Base-by-base conservation (phyloP, 2,113 vertebrate species). In the Copsychus sechellarum region DNA sequence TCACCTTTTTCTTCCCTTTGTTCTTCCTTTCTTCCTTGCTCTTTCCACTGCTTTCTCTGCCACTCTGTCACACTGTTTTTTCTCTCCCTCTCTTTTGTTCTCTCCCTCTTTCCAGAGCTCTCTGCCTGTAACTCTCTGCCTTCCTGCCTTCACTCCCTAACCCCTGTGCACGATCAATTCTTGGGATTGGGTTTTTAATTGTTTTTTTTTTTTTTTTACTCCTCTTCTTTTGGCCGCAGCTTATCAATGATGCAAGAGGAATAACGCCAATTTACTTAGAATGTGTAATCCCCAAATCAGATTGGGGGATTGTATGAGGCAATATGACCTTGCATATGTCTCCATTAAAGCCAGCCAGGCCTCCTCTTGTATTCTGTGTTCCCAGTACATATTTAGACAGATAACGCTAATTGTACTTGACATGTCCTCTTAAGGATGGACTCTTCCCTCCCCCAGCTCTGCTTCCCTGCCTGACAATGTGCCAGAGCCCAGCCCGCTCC, bases 271-370 rank as follows among this genome's bases (percentile, higher is more conserved):
- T 99, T 99, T 98, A 98, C 98, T 98, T 98, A 98, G 97, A 98
- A 98, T 97, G 97, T 97, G 98, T 98, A 98, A 98, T 98, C 98
- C 98, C 98, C 98, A 98, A 98, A 98, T 99, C 98, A 98, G 98
- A 99, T 98, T 98, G 98, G 97, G 97, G 98, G 98, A 98, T 98
- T 98, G 98, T 94, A 96, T 98, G 97, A 98, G 98, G 96, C 96
- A 97, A 97, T 98, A 98, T 98, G 98, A 99, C 98, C 98, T 99
- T 99, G 98, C 97, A 92, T 96, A 92, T 95, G 97, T 98, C 95
- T 97, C 96, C 97, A 94, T 97, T 98, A 98, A 98, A 98, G 98
- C 98, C 98, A 97, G 97, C 97, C 97, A 96, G 96, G 96, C 97
- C 97, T 86, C 77, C 85, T 66, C 84, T 97, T 97, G 97, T 97